A percentile compares a stretch with the other conserved stretches of the same genome.
phyloP scores from a whole-genome alignment of 2,888 invertebrate genomes.

The Blastobasis adustella region DNA sequence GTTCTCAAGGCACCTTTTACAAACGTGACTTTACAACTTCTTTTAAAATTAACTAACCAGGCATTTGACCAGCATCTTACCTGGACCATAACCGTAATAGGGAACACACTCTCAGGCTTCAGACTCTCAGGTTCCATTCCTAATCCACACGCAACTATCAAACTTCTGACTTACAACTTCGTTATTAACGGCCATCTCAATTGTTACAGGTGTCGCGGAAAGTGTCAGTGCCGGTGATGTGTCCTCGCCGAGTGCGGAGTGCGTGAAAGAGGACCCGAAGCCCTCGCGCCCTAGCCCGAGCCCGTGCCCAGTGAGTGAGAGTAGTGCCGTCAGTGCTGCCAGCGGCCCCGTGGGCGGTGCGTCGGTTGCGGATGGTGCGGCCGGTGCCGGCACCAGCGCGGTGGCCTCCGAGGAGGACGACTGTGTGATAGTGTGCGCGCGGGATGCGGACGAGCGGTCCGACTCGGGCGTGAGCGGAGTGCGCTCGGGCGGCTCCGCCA shows the following conservation, averaged over 20 bases:
- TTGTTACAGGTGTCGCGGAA: constrained; percentile 64
- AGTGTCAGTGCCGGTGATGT: constrained; percentile 61
- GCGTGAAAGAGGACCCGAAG: constrained; percentile 60
- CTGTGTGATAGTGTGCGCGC: constrained; percentile 78
- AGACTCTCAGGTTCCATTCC: no score
- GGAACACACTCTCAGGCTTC: no score
- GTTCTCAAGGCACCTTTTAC: no score
- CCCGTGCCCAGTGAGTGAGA: constrained; percentile 35
- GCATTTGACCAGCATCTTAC: no score
- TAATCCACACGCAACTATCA: no score
- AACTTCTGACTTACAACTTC: no score
- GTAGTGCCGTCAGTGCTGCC: constrained; percentile 69
- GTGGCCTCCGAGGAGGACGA: constrained; percentile 78
- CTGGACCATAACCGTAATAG: no score
- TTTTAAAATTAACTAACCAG: no score
- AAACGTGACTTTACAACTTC: no score
- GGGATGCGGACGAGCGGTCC: constrained; percentile 74
- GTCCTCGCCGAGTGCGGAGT: constrained; percentile 63
- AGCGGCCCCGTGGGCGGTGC: constrained; percentile 44
- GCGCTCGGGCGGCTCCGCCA: constrained; percentile 82
- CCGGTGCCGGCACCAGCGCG: constrained; percentile 71
- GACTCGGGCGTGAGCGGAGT: constrained; percentile 85
- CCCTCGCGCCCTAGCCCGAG: constrained; percentile 17
- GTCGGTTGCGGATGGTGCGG: constrained; percentile 56
- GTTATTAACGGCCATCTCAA: no score